phyloP scores from a whole-genome alignment of 2,113 vertebrate species.

The Candoia aspera region DNA sequence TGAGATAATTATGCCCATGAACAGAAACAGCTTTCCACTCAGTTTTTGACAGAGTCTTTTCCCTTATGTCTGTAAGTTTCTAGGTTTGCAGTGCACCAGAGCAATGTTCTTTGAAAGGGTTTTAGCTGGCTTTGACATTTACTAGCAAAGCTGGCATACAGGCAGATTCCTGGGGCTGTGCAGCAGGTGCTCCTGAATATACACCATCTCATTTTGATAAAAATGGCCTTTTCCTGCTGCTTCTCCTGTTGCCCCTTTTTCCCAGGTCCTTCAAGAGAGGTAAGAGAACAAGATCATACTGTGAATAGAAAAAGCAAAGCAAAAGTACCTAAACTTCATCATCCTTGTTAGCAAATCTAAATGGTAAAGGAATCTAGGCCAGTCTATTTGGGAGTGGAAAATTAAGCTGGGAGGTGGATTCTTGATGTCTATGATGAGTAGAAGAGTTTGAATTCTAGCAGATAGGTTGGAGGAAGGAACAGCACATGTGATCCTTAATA shows the following conservation, averaged over 20 bases:
- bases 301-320: not conserved
- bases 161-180: not conserved
- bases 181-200: not conserved
- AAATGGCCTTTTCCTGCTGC: not conserved
- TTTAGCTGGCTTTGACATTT: slow-evolving; percentile 1
- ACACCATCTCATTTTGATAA: not conserved
- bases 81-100: not conserved
- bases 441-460: not conserved
- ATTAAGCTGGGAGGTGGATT: not conserved
- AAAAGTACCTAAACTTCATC: not conserved
- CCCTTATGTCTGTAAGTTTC: not conserved
- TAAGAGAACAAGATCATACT: slow-evolving; percentile 16
- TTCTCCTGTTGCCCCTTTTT: slow-evolving; percentile 18
- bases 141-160: accelerated
- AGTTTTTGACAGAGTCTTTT: accelerated
- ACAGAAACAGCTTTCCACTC: not conserved
- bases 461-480: not conserved
- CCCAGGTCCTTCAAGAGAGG: slow-evolving; percentile 17
- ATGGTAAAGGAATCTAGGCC: not conserved
- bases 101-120: not conserved
- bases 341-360: accelerated
- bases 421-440: not conserved
- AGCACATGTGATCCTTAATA: not conserved
- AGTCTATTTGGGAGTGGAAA: not conserved
- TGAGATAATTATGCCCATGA: not conserved